phyloP scores from a whole-genome alignment of 2,797 vertebrate genomes.

The Tachyglossus aculeatus region DNA sequence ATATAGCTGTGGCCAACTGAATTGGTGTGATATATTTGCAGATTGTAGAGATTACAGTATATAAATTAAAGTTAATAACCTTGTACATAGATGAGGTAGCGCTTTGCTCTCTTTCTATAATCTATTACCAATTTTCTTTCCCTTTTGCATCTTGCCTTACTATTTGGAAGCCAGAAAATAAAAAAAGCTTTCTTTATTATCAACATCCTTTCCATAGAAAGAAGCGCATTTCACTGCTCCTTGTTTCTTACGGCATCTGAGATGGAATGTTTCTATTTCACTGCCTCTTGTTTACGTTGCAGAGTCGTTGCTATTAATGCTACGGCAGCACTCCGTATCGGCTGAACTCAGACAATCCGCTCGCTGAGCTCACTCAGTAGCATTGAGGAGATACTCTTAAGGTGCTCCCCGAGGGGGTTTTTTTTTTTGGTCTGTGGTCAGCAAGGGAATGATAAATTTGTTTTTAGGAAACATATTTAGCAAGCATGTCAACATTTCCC shows the following conservation, averaged over 20 bases:
- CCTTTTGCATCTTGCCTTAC: not conserved
- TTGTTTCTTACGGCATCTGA: too few relatives aligned
- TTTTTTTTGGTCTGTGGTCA: too few relatives aligned
- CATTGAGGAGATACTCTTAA: too few relatives aligned
- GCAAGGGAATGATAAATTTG: too few relatives aligned
- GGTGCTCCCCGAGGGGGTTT: too few relatives aligned
- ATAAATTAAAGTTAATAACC: not conserved
- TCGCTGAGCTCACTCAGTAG: fast-evolving
- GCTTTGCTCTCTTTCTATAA: not conserved
- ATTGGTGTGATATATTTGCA: not conserved
- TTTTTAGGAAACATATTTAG: not conserved
- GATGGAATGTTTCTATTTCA: not conserved
- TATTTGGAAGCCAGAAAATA: too few relatives aligned
- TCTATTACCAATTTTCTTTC: not conserved
- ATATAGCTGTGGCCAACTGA: slow-evolving; percentile 11
- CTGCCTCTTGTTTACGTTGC: not conserved
- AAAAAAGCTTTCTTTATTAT: too few relatives aligned
- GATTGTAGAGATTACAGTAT: not conserved
- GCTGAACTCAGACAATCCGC: not conserved
- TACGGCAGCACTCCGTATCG: not conserved
- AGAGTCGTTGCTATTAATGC: not conserved
- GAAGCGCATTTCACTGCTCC: too few relatives aligned
- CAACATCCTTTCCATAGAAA: too few relatives aligned
- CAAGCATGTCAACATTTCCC: not conserved
- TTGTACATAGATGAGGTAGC: not conserved